Percentiles rank a stretch among this genome's conserved stretches.
Evolutionary conservation across 2,888 invertebrate species (phyloP).

Genomic region (Scrobipalpa costella): DNA sequence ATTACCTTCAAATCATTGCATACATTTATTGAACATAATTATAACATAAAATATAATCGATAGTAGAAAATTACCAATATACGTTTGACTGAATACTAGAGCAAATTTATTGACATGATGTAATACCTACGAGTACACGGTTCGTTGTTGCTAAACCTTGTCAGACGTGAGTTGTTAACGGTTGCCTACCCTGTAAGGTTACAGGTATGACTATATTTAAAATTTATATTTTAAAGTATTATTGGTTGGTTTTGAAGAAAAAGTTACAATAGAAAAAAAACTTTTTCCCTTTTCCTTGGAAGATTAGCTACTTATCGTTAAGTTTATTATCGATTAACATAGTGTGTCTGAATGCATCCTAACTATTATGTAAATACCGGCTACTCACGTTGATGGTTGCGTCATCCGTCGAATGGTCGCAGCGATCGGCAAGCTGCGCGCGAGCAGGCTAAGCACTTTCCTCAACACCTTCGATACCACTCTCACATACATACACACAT

Average conservation of each 20-base stretch:
- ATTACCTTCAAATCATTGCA: not conserved
- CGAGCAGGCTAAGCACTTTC: not conserved
- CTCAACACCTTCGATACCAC: not conserved
- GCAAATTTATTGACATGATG: too few species aligned
- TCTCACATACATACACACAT: not conserved
- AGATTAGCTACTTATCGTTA: not conserved
- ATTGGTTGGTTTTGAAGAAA: too few species aligned
- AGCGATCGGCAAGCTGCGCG: not conserved
- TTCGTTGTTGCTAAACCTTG: too few species aligned
- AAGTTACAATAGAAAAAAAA: too few species aligned
- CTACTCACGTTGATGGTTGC: constrained; percentile 24
- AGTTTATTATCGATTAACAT: not conserved
- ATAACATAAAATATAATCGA: not conserved
- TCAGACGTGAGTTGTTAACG: too few species aligned
- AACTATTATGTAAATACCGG: constrained; percentile 31
- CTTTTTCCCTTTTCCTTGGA: too few species aligned
- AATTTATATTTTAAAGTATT: too few species aligned
- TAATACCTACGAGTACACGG: too few species aligned
- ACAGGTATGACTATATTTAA: too few species aligned
- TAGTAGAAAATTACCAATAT: not conserved
- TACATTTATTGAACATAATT: not conserved
- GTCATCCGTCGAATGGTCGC: constrained; percentile 21
- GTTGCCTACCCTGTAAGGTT: too few species aligned
- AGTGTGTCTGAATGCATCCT: constrained; percentile 23
- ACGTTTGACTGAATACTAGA: too few species aligned